These are phyloP conservation scores for Polymixis lichenea DNA, from an alignment of 2,888 invertebrate species.

Conservation along the genomic window DNA sequence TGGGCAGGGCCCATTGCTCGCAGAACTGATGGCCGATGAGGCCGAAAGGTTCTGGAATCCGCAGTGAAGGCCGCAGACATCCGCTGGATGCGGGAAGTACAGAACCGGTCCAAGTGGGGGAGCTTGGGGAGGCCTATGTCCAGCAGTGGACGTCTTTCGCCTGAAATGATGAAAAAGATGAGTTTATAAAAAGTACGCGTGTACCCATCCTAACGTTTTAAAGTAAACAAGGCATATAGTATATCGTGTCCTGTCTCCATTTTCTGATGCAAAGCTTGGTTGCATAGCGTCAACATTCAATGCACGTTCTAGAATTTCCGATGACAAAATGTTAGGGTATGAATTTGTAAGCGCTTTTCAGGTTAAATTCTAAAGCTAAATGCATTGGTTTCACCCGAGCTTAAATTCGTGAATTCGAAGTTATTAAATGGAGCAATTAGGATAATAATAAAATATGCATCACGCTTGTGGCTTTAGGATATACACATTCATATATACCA, in stretches of 20 bases:
- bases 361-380: neutral
- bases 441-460: neutral
- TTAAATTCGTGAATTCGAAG: neutral
- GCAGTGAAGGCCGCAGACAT: too few species aligned
- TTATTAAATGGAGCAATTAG: neutral
- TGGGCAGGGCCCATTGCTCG: too few species aligned
- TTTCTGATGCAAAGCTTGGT: conserved; percentile 21
- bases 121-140: too few species aligned
- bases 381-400: neutral
- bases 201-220: neutral
- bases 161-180: too few species aligned
- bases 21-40: too few species aligned
- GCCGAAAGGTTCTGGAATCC: too few species aligned
- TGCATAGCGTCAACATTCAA: conserved; percentile 26
- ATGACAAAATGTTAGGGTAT: conserved; percentile 8
- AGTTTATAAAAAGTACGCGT: too few species aligned
- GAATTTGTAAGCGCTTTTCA: conserved; percentile 14
- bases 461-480: neutral
- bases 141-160: too few species aligned
- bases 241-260: neutral
- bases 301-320: conserved; percentile 23
- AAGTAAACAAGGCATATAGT: neutral
- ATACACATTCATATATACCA: neutral
- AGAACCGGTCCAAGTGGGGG: too few species aligned
- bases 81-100: too few species aligned